Conservation (phyloP, 2,797 vertebrate species). For the Sebastes oblongus region DNA sequence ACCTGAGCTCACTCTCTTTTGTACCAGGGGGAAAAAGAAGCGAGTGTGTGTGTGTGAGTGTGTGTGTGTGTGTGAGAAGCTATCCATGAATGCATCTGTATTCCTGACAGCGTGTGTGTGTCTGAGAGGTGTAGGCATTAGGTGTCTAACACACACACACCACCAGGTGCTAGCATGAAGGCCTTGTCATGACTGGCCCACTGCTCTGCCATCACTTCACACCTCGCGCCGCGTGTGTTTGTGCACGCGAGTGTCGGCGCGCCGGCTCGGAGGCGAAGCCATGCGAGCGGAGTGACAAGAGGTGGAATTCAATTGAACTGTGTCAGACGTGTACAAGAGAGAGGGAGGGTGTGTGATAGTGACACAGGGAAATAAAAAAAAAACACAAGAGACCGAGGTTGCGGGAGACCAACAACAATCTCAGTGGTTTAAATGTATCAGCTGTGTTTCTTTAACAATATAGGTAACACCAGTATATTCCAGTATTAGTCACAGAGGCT, state of each 20-base stretch:
- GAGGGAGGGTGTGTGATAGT: slow-evolving; percentile 28
- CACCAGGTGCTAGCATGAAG: slow-evolving; percentile 52
- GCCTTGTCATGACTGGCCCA: slow-evolving; percentile 57
- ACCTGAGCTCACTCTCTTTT: slow-evolving; percentile 75
- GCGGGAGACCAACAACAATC: not conserved
- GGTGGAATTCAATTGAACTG: slow-evolving; percentile 67
- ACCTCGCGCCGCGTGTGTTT: slow-evolving; percentile 3
- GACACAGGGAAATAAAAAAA: not conserved
- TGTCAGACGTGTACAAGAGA: slow-evolving; percentile 52
- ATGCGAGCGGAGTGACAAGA: slow-evolving; percentile 48
- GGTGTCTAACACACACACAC: slow-evolving; percentile 30
- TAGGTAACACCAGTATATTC: not conserved
- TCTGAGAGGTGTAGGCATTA: slow-evolving; percentile 57
- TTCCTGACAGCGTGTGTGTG: slow-evolving; percentile 52
- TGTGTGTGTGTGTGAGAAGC: slow-evolving; percentile 26
- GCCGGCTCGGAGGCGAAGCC: slow-evolving; percentile 45
- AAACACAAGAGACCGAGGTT: not conserved
- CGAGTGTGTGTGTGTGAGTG: slow-evolving; percentile 4
- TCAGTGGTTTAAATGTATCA: not conserved
- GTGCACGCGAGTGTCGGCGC: slow-evolving; percentile 18
- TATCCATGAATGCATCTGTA: slow-evolving; percentile 62
- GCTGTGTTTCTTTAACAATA: not conserved
- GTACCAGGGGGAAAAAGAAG: slow-evolving; percentile 42
- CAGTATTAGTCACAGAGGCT: not conserved
- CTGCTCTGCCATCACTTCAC: slow-evolving; percentile 53